Evolutionary conservation across 1,140 invertebrate genomes (phyloP).

Genomic region (Cydia fagiglandana): DNA sequence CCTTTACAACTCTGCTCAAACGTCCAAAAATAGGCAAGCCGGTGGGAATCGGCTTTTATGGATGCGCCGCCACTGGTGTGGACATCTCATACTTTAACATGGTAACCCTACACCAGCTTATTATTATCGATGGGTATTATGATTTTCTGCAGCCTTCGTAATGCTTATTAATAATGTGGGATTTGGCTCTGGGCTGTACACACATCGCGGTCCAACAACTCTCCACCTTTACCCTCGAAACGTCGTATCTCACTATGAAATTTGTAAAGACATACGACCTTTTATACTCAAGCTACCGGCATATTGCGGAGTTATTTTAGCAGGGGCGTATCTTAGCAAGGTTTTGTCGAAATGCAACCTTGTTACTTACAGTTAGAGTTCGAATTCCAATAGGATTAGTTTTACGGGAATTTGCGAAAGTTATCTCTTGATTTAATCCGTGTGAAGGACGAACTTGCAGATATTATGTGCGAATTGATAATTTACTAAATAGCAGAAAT

Average conservation of each 20-base stretch:
- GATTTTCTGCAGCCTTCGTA: conserved; percentile 27
- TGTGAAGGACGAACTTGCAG: background rate
- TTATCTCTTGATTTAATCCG: background rate
- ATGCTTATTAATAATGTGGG: conserved; percentile 28
- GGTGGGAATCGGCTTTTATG: too few relatives aligned
- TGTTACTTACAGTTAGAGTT: background rate
- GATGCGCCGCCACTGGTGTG: too few relatives aligned
- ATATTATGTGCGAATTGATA: background rate
- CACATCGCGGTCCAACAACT: conserved; percentile 9
- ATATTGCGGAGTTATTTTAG: background rate
- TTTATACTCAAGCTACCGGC: background rate
- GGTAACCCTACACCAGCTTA: conserved; percentile 25
- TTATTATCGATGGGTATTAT: conserved; percentile 28
- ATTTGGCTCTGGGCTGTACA: conserved; percentile 27
- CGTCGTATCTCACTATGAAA: background rate
- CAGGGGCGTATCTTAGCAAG: background rate
- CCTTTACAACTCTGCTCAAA: too few relatives aligned
- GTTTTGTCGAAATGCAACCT: background rate
- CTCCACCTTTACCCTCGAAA: background rate
- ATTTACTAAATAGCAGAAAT: background rate
- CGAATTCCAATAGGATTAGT: background rate
- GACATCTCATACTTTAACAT: background rate
- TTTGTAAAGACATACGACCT: background rate
- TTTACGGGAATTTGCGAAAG: background rate
- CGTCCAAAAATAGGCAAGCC: too few relatives aligned